Base-by-base conservation (phyloP, 2,113 vertebrate species). In the Polyodon spathula region DNA sequence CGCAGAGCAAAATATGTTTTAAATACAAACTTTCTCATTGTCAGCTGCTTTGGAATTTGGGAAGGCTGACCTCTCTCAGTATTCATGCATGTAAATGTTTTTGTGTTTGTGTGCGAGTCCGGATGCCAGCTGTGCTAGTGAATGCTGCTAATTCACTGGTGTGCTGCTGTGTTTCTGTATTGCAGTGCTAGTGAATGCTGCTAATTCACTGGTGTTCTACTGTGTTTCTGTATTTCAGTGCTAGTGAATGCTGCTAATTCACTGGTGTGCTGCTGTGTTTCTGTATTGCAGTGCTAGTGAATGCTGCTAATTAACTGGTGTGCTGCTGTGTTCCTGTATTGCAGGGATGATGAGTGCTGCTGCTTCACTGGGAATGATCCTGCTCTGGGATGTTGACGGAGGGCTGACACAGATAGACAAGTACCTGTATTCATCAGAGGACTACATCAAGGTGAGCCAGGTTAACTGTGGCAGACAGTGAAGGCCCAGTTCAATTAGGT, bases 331-430 rank as follows among this genome's bases (percentile, higher is more conserved):
- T 43, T 77, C 53, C 15, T 75, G 27, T 73, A 61, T n/a, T 12
- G 0, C 64, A 97, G 96, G 96, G 10, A 99, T 99, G 95, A 66
- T 99, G 76, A 99, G 96, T 39, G 96, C 96, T 58, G 95, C 96
- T 10, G 96, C 96, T 0, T 99, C 96, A 0, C 81, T 99, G 71
- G 96, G 96, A 44, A 95, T 97, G 69, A 95, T 99, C 64, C 84
- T 99, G 57, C 76, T 99, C 42, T 99, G 96, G 96, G 96, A 99
- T 0, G 96, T 99, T 63, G 96, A 99, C 0, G 96, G 96, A 2
- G 96, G 96, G 14, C 88, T 99, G 55, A 99, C 96, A 0, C 96
- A 99, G 80, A 99, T 99, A 0, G 96, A 99, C 81, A 99, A 99
- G 71, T 99, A 99, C 67, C 84, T 99, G 8, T 99, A 99, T 68